Base-by-base conservation (phyloP, 2,888 invertebrate species). In the Saturnia japonica region DNA sequence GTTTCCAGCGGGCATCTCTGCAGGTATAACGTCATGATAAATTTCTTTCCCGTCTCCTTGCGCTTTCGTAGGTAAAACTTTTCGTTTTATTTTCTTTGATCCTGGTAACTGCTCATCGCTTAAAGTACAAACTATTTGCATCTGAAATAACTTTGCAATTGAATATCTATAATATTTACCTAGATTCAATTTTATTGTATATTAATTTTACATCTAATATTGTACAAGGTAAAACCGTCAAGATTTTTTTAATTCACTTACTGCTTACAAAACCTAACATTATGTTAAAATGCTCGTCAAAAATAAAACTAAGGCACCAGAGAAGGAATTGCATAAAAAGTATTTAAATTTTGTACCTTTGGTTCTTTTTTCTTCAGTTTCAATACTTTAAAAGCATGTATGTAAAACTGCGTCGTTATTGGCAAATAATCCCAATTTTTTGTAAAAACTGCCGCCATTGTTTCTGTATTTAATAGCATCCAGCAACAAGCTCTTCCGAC, bases 381-480 rank as follows among this genome's bases (percentile, higher is more conserved):
- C 68, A 95, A 85, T 0, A 95, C 95, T 80, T 95, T 95, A 70
- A 96, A 91, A 3, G 95, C 95, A 78, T 96, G 96, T 9, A 96
- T 87, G 73, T 88, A 89, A 78, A 95, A 95, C 70, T 88, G 95
- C 74, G 85, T 90, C 45, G 86, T 95, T 73, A 78, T 81, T 71
- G 86, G 94, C 76, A 88, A 88, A 83, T 89, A 95, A 85, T 90
- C 85, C 91, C 92, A 94, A 75, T 96, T 96, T 51, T 88, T 88
- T 0, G 89, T 91, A 19, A 96, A 85, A 0, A 93, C 89, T 0
- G 90, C 88, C 0, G 95, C 94, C 75, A 96, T 86, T 0, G 95
- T 94, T n/a, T 95, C 94, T 0, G 96, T 80, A 71, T 94, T 95
- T 0, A 95, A 82, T 72, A 96, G 93, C 95, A 96, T 95, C 70